Conservation (phyloP, 1,140 invertebrate species). For the Sitobion miscanthi region DNA sequence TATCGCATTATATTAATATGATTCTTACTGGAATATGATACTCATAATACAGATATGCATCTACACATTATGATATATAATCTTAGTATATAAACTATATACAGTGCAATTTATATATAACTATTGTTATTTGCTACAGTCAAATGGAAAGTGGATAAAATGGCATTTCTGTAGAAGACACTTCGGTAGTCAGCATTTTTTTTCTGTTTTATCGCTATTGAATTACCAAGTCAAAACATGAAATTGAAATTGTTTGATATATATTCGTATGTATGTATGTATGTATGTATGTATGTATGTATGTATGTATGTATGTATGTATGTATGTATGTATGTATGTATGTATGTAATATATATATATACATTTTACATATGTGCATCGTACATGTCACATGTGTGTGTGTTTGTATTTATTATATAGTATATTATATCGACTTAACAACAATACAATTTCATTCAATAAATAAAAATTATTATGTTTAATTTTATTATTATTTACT, state of each 20-base stretch:
- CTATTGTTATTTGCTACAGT: background rate
- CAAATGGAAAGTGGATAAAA: background rate
- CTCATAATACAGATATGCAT: background rate
- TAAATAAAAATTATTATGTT: too few species aligned
- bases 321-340: too few species aligned
- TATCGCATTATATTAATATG: background rate
- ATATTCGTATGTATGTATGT: too few species aligned
- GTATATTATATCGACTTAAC: too few species aligned
- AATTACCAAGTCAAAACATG: background rate
- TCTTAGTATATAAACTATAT: background rate
- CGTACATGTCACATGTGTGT: too few species aligned
- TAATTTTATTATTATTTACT: too few species aligned
- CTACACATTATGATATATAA: background rate
- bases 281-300: too few species aligned
- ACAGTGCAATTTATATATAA: background rate
- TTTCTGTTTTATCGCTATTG: background rate
- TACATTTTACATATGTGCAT: too few species aligned
- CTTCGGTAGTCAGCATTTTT: background rate
- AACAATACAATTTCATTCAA: too few species aligned
- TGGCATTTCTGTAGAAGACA: background rate
- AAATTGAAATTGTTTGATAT: background rate
- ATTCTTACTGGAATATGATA: background rate
- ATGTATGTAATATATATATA: too few species aligned
- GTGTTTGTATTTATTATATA: too few species aligned
- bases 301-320: too few species aligned